Base-by-base conservation (phyloP, 2,888 invertebrate genomes). In the Theodoxus fluviatilis region DNA sequence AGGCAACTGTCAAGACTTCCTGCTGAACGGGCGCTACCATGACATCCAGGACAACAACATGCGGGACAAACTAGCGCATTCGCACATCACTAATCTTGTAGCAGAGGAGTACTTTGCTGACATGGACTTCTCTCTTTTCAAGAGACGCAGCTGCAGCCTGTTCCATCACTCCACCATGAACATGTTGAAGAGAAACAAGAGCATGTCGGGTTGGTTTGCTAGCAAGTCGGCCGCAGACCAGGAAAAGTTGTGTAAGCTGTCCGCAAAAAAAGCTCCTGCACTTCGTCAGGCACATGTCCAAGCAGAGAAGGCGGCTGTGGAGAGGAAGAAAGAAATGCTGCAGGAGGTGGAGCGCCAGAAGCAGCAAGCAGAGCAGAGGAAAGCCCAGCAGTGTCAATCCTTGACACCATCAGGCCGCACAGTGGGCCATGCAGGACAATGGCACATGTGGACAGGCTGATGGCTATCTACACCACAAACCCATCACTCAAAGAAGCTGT, bases 341-440 rank as follows among this genome's bases (percentile, higher is more conserved):
- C 52, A 18, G 52, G 52, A 52, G n/a, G 6, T 18, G 9, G n/a
- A 18, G n/a, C 6, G 6, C 18, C 52, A 52, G 3, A 52, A 52
- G 52, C 9, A 52, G n/a, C 22, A n/a, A 52, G 52, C 52, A 12
- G 52, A 52, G 52, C 22, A 52, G n/a, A 52, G n/a, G n/a, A 52
- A 52, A 18, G 3, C 6, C n/a, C 52, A 52, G 52, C 52, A 52
- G n/a, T 52, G 52, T 6, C 6, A 6, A 18, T 52, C 25, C n/a
- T 52, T n/a, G 52, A 52, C 6, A 18, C 6, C n/a, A n/a, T 52
- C 6, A 6, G n/a, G 9, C 6, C 52, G 6, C 52, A 52, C 52
- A 6, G n/a, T 52, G 52, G 52, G 22, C 52, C 52, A 6, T 52
- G 52, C 25, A 9, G 22, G 3, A 22, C 52, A 6, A 4, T 18